Evolutionary conservation across 92 coral and sea anemone species (phyloP).

Genomic region (Metridium senile): DNA sequence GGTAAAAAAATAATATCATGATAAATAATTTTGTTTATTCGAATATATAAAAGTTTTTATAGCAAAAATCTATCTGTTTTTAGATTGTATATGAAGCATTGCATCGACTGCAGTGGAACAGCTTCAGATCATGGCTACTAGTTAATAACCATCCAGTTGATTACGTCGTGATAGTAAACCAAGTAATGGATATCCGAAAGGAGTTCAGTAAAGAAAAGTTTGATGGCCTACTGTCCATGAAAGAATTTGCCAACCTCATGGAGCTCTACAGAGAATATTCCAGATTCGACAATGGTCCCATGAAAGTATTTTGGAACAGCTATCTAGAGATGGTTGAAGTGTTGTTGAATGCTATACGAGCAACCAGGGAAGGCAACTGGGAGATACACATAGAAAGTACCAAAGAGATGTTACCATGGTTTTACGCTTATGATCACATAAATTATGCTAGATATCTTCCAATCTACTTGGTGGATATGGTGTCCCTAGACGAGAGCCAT

Average conservation of each 20-base stretch:
- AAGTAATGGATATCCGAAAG: slow-evolving; percentile 32
- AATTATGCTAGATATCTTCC: slow-evolving; percentile 62
- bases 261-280: slow-evolving; percentile 40
- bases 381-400: slow-evolving; percentile 44
- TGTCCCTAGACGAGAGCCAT: slow-evolving; percentile 49
- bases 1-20: slow-evolving; percentile 9
- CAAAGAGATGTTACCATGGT: slow-evolving; percentile 59
- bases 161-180: slow-evolving; percentile 24
- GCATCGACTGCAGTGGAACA: slow-evolving; percentile 41
- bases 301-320: slow-evolving; percentile 43
- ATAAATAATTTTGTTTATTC: slow-evolving; percentile 17
- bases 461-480: slow-evolving; percentile 45
- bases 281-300: slow-evolving; percentile 50
- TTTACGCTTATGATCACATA: slow-evolving; percentile 55
- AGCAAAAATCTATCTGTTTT: slow-evolving; percentile 1
- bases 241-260: slow-evolving; percentile 28
- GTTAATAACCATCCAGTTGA: slow-evolving; percentile 30
- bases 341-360: slow-evolving; percentile 40
- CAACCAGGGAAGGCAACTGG: slow-evolving; percentile 66
- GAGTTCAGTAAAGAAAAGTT: slow-evolving; percentile 46
- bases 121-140: slow-evolving; percentile 40
- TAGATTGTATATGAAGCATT: slow-evolving; percentile 59
- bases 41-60: neutral
- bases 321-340: slow-evolving; percentile 58
- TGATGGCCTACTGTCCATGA: slow-evolving; percentile 43